Evolutionary conservation across 2,888 invertebrate species (phyloP).

Genomic region (Cataglyphis altisquamis): DNA sequence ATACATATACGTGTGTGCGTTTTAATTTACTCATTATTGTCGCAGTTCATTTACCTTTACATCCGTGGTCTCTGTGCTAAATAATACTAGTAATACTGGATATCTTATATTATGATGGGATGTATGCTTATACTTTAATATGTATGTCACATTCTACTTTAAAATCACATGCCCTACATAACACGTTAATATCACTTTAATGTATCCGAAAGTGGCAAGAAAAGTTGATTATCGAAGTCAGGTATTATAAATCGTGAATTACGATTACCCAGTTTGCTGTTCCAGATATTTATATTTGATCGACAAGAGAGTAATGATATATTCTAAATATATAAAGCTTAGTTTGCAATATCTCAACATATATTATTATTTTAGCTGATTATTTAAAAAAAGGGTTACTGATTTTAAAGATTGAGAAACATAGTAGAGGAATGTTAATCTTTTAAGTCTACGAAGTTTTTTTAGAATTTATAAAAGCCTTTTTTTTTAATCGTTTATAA

Average conservation of each 20-base stretch:
- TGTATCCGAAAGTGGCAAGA: slow-evolving; percentile 3
- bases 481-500: too few species aligned
- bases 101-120: background rate
- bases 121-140: background rate
- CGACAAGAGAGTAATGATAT: background rate
- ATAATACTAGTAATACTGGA: background rate
- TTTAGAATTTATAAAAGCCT: too few species aligned
- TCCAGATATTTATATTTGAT: background rate
- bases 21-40: background rate
- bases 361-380: too few species aligned
- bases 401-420: too few species aligned
- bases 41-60: background rate
- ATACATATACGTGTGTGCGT: background rate
- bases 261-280: background rate
- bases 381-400: too few species aligned
- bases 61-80: background rate
- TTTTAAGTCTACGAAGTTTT: too few species aligned
- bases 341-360: background rate
- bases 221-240: slow-evolving; percentile 10
- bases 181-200: slow-evolving; percentile 4
- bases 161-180: slow-evolving; percentile 21
- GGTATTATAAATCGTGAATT: background rate
- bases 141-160: slow-evolving; percentile 12
- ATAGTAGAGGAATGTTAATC: too few species aligned
- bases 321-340: background rate